These are phyloP conservation scores for Athene cunicularia DNA, from an alignment of 2,113 vertebrate genomes.

Conservation along the genomic window DNA sequence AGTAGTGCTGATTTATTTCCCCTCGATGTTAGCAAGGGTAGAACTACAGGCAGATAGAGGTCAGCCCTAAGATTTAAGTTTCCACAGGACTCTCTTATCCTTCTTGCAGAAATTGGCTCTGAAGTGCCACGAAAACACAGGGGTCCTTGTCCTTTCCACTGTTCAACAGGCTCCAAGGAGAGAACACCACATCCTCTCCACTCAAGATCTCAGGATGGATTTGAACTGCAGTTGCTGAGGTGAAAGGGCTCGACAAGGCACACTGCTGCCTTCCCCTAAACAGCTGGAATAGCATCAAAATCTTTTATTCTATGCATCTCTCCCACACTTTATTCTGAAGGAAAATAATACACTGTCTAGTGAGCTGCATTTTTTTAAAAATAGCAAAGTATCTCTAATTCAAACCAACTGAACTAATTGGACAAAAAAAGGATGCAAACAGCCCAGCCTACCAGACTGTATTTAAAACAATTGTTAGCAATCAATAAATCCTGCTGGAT, in stretches of 20 bases:
- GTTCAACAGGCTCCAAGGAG: constrained; percentile 50
- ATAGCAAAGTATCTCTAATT: constrained; percentile 79
- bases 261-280: neutral
- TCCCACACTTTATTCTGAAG: neutral
- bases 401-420: constrained; percentile 84
- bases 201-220: constrained; percentile 51
- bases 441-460: constrained; percentile 75
- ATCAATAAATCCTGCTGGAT: constrained; percentile 81
- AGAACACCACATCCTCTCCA: constrained; percentile 28
- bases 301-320: neutral
- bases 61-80: constrained; percentile 62
- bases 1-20: constrained; percentile 13
- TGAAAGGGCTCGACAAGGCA: constrained; percentile 44
- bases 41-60: constrained; percentile 42
- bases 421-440: constrained; percentile 76
- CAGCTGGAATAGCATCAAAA: constrained; percentile 25
- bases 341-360: neutral
- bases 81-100: constrained; percentile 41
- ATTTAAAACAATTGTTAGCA: constrained; percentile 81
- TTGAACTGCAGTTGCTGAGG: constrained; percentile 55
- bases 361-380: constrained; percentile 37
- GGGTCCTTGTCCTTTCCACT: constrained; percentile 47
- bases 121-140: constrained; percentile 39
- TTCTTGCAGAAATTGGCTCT: constrained; percentile 58
- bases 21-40: neutral